Percentiles rank a stretch among this genome's conserved stretches.
These are phyloP conservation scores for Danio jaintianensis DNA, from an alignment of 2,797 vertebrate genomes.

Conservation along the genomic window DNA sequence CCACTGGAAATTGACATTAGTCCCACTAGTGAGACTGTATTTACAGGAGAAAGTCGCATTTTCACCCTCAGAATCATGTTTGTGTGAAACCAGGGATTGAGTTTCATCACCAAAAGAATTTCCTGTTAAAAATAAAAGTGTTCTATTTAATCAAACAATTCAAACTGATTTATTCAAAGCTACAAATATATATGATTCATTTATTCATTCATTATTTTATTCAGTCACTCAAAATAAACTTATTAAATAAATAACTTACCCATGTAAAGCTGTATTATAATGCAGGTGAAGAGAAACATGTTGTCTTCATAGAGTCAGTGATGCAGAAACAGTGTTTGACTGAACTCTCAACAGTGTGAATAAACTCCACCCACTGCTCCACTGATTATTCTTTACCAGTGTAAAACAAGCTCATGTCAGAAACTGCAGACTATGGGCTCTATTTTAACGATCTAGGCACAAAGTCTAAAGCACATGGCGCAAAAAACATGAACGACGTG, in stretches of 20 bases:
- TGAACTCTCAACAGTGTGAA: too few species aligned
- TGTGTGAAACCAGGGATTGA: neutral
- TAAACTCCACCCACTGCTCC: too few species aligned
- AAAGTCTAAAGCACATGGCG: too few species aligned
- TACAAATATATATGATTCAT: too few species aligned
- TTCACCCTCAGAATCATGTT: neutral
- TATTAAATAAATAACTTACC: neutral
- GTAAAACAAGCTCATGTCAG: neutral
- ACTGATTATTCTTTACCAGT: neutral
- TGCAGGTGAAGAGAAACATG: too few species aligned
- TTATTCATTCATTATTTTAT: too few species aligned
- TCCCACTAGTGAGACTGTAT: constrained; percentile 24
- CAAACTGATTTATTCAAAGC: neutral
- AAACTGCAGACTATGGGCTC: neutral
- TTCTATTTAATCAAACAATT: neutral
- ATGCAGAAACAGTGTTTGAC: too few species aligned
- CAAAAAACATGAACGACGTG: too few species aligned
- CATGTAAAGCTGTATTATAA: neutral
- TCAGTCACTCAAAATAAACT: neutral
- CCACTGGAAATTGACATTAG: neutral
- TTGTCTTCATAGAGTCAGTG: too few species aligned
- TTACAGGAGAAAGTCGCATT: constrained; percentile 46
- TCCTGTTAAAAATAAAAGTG: neutral
- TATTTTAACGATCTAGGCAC: too few species aligned
- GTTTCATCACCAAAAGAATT: neutral